Base-by-base conservation (phyloP, 2,888 invertebrate species). In the Hydrotaea diabolus region DNA sequence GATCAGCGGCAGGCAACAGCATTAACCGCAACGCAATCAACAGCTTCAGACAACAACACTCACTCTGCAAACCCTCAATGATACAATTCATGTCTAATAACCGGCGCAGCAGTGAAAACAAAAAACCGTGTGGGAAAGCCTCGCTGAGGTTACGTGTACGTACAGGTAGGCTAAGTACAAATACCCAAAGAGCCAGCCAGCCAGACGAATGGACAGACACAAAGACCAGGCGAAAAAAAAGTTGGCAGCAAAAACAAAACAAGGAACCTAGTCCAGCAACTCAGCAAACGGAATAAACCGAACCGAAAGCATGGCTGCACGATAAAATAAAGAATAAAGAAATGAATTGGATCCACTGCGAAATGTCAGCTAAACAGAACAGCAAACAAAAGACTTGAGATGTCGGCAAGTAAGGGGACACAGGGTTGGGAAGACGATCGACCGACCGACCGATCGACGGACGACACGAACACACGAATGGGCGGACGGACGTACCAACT, bases 61-160 rank as follows among this genome's bases (percentile, higher is more conserved):
- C 39, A 2, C 9, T 19, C 43, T 26, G 62, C 69, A 69, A 64
- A 69, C 11, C 69, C 23, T 69, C 69, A 39, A 36, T 77, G 79
- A 77, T 79, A 85, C 81, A 66, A 76, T 81, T 84, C 81, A 81
- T 84, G 84, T 84, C 78, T 81, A 79, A 76, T 77, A 79, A 73
- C 64, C 39, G 55, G 78, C 73, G 66, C 21, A 46, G 69, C 19
- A 36, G 36, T n/a, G 19, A 11, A 31, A n/a, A n/a, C n/a, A 31
- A 66, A 46, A 76, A 82, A 85, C 62, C 75, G 85, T 85, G 77
- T 85, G 85, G 85, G 82, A 85, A 85, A 82, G 66, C 72, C 73
- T 73, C 49, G 43, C 62, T 62, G 26, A 17, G 36, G 62, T 62
- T 62, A 36, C 64, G 69, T 55, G 62, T 57, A 74, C 81, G 66